phyloP scores from a whole-genome alignment of 2,888 invertebrate genomes.

The Heliothis peltigera region DNA sequence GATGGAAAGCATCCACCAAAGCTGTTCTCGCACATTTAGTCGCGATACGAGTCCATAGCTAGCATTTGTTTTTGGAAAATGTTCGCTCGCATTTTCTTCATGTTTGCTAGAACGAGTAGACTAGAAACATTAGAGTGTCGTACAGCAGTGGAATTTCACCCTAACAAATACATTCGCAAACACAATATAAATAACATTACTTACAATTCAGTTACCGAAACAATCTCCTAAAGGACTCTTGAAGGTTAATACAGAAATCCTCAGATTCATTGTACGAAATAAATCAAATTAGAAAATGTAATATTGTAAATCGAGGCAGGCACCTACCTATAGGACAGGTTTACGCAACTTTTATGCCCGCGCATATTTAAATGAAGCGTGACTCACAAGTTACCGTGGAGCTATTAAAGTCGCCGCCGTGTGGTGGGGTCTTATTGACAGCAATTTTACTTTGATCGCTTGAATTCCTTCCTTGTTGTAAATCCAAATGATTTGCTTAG shows the following conservation, averaged over 20 bases:
- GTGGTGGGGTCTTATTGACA: slow-evolving; percentile 16
- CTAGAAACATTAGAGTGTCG: too few species aligned
- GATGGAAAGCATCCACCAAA: too few species aligned
- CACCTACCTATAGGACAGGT: slow-evolving; percentile 10
- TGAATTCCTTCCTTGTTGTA: too few species aligned
- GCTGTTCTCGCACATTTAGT: too few species aligned
- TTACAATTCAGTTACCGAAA: background rate
- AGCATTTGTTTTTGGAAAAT: too few species aligned
- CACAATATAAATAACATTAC: too few species aligned
- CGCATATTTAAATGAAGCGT: slow-evolving; percentile 64
- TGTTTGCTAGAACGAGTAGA: too few species aligned
- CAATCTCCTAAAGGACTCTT: background rate
- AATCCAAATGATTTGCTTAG: too few species aligned
- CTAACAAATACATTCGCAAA: too few species aligned
- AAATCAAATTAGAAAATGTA: slow-evolving; percentile 18
- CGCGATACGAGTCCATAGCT: too few species aligned
- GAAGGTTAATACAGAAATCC: background rate
- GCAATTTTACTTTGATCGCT: slow-evolving; percentile 28
- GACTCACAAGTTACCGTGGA: slow-evolving; percentile 63
- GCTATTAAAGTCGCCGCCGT: slow-evolving; percentile 59
- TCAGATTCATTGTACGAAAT: slow-evolving; percentile 2
- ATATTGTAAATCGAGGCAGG: slow-evolving; percentile 4
- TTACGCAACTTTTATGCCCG: slow-evolving; percentile 55
- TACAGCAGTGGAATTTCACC: too few species aligned
- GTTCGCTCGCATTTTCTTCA: too few species aligned